Conservation (phyloP, 1,140 invertebrate genomes). For the Cataglyphis hispanica region DNA sequence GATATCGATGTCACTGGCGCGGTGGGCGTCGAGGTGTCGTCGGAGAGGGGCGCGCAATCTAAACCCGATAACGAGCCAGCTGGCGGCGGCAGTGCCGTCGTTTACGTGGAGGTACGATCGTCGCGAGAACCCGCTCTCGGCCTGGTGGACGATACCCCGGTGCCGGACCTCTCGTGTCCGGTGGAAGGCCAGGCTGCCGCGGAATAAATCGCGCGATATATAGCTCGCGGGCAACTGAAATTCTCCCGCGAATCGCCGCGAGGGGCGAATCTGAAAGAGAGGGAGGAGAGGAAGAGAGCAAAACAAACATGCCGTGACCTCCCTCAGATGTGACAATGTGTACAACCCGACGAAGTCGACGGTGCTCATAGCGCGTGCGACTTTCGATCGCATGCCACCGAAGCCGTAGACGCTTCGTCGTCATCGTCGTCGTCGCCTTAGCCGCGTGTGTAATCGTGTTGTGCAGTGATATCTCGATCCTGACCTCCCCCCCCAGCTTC, state of each 20-base stretch:
- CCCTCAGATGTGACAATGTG: constrained; percentile 63
- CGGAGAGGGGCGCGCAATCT: constrained; percentile 73
- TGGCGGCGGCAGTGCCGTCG: constrained; percentile 74
- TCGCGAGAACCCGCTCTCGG: constrained; percentile 56
- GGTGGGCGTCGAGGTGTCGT: constrained; percentile 43
- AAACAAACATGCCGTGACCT: constrained; percentile 73
- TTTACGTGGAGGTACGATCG: constrained; percentile 71
- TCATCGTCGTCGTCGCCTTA: constrained; percentile 11
- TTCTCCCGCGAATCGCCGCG: background rate
- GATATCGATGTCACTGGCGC: constrained; percentile 37
- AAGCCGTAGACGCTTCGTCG: constrained; percentile 57
- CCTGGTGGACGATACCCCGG: constrained; percentile 12
- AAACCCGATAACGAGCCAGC: constrained; percentile 77
- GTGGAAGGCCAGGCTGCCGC: background rate
- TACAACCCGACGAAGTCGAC: constrained; percentile 53
- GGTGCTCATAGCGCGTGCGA: constrained; percentile 61
- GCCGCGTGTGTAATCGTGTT: constrained; percentile 33
- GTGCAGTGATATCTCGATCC: constrained; percentile 27
- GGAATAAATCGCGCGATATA: constrained; percentile 7
- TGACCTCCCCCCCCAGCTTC: constrained; percentile 68
- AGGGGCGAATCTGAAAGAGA: background rate
- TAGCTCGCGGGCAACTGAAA: background rate
- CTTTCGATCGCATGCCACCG: constrained; percentile 45
- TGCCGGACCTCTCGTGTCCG: background rate
- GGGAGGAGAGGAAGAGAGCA: constrained; percentile 30